A percentile compares a stretch with the other conserved stretches of the same genome.
These are phyloP conservation scores for Eucidaris tribuloides DNA, from an alignment of 35 echinoderm and acorn worm species.

Conservation along the genomic window DNA sequence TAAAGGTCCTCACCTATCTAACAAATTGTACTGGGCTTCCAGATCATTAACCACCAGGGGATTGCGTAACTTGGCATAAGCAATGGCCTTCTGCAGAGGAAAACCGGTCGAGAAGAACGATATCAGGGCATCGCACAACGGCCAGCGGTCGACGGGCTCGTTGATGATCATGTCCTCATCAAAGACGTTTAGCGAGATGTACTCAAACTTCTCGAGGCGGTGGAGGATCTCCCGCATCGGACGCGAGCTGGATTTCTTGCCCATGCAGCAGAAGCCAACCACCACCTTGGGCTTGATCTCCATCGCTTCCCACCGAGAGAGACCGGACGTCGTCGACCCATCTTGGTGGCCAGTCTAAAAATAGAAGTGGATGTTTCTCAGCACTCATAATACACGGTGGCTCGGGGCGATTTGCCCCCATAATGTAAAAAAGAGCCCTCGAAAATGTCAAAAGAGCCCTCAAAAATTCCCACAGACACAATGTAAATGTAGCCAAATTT, in stretches of 20 bases:
- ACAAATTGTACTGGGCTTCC: constrained; percentile 69
- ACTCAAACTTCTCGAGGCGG: constrained; percentile 85
- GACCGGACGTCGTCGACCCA: neutral
- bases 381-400: no score
- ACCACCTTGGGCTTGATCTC: constrained; percentile 63
- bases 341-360: no score
- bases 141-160: constrained; percentile 96
- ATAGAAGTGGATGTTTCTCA: no score
- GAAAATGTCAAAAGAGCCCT: no score
- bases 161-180: constrained; percentile 88
- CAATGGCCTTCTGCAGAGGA: constrained; percentile 91
- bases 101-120: constrained; percentile 97
- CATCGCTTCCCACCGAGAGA: constrained; percentile 48
- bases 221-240: constrained; percentile 96
- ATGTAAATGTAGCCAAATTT: no score
- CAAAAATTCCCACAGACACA: no score
- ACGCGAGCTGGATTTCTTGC: constrained; percentile 86
- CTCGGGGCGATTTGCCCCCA: no score
- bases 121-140: constrained; percentile 77
- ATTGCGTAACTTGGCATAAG: constrained; percentile 81
- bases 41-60: constrained; percentile 95
- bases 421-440: no score
- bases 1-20: constrained; percentile 73
- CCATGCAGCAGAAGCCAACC: constrained; percentile 93
- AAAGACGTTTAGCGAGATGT: constrained; percentile 66